A percentile compares a stretch with the other conserved stretches of the same genome.
phyloP scores from a whole-genome alignment of 92 coral and sea anemone genomes.

The Zoanthus sansibaricus region DNA sequence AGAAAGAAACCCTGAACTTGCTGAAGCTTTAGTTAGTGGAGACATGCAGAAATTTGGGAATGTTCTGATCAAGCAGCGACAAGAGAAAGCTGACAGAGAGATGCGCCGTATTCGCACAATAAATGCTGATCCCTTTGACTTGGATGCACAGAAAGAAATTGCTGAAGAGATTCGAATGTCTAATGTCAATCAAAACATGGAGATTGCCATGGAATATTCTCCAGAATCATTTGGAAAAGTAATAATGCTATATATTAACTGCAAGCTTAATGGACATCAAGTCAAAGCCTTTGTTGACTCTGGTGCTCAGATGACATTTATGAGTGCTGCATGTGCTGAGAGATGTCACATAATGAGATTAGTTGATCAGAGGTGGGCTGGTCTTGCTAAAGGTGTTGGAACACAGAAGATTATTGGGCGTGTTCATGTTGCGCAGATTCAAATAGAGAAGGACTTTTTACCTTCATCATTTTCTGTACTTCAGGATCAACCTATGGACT shows the following conservation, averaged over 20 bases:
- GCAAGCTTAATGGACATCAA: constrained; percentile 91
- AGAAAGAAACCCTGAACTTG: constrained; percentile 94
- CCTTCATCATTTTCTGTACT: constrained; percentile 96
- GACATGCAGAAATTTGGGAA: constrained; percentile 76
- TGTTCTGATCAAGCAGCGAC: constrained; percentile 79
- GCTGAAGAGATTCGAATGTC: constrained; percentile 96
- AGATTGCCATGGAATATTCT: constrained; percentile 95
- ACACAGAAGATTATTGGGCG: constrained; percentile 98
- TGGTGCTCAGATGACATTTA: constrained; percentile 99
- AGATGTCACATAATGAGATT: constrained; percentile 88
- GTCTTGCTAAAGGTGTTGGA: constrained; percentile 96
- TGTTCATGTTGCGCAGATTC: constrained; percentile 97
- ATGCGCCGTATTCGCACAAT: constrained; percentile 88
- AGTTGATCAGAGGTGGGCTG: constrained; percentile 97
- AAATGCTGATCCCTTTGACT: constrained; percentile 93
- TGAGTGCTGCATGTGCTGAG: constrained; percentile 98
- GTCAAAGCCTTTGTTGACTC: constrained; percentile 99
- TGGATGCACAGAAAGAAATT: constrained; percentile 91
- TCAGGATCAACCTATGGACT: constrained; percentile 94
- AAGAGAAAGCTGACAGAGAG: constrained; percentile 85
- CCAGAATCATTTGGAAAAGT: constrained; percentile 97
- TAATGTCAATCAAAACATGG: constrained; percentile 97
- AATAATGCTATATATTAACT: constrained; percentile 91
- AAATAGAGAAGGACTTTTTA: constrained; percentile 91
- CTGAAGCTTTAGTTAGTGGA: constrained; percentile 87